Conservation (phyloP, 23 tunicate genomes). For the Clavelina lepadiformis region DNA sequence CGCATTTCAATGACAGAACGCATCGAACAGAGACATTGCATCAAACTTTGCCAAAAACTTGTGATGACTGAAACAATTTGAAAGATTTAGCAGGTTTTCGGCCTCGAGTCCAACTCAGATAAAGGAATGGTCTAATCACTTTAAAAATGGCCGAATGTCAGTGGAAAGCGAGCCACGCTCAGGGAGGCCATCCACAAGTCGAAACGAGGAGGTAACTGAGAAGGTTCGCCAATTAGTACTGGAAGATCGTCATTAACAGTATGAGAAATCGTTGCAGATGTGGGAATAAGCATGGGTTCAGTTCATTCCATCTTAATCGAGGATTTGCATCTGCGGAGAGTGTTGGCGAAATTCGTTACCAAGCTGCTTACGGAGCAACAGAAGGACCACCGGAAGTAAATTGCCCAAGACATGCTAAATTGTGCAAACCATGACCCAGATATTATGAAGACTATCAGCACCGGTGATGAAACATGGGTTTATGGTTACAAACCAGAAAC, state of each 20-base stretch:
- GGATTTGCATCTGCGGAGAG: constrained; percentile 11
- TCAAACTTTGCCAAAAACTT: no score
- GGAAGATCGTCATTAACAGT: constrained; percentile 15
- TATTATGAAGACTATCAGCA: constrained; percentile 9
- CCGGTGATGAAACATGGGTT: constrained; percentile 24
- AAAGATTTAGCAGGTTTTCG: no score
- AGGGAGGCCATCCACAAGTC: constrained; percentile 31
- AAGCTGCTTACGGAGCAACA: constrained; percentile 34
- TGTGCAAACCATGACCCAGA: constrained; percentile 25
- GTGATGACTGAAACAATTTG: no score
- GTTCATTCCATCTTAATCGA: constrained; percentile 15
- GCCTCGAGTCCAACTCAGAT: no score
- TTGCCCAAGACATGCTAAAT: constrained; percentile 13
- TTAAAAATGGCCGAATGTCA: no score
- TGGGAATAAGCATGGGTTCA: constrained; percentile 23
- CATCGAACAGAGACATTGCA: no score
- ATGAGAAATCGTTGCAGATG: constrained; percentile 11
- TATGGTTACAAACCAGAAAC: constrained; percentile 22
- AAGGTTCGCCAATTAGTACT: constrained; percentile 10
- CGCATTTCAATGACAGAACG: constrained; percentile 8
- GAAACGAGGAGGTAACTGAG: constrained; percentile 23
- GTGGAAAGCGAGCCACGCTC: constrained; percentile 16
- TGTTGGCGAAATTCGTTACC: constrained; percentile 8
- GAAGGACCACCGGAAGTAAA: constrained; percentile 25
- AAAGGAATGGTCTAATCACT: no score